Conservation (phyloP, 2,888 invertebrate species). For the Abscondita cerata region DNA sequence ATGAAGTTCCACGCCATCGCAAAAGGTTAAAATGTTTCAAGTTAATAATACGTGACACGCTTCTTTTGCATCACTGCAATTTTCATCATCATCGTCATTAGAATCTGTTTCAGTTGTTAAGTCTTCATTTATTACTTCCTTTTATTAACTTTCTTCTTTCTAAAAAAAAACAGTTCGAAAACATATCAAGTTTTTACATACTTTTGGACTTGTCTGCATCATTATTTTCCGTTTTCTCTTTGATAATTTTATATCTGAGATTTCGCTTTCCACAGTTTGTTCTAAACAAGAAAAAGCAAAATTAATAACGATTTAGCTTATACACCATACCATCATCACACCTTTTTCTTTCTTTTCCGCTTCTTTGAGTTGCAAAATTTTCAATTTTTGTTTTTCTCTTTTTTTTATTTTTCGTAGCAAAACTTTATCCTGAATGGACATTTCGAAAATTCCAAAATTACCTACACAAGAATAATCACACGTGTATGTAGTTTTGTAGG, state of each 20-base stretch:
- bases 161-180: no score
- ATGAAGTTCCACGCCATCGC: no score
- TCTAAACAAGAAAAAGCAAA: neutral
- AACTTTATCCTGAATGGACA: constrained; percentile 74
- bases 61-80: neutral
- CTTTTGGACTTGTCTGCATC: neutral
- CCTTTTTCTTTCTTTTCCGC: constrained; percentile 49
- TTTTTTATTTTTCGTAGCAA: constrained; percentile 81
- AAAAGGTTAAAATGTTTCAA: no score
- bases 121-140: no score
- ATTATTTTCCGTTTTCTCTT: neutral
- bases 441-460: constrained; percentile 42
- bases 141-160: neutral
- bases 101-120: neutral
- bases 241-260: neutral
- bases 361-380: constrained; percentile 66
- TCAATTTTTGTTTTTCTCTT: constrained; percentile 74
- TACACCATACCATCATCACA: no score
- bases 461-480: no score
- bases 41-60: no score
- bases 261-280: neutral
- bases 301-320: no score
- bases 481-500: no score
- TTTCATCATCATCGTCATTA: neutral
- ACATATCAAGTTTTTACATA: no score